Conservation (phyloP, 2,888 invertebrate species). For the Drosophila neonasuta region DNA sequence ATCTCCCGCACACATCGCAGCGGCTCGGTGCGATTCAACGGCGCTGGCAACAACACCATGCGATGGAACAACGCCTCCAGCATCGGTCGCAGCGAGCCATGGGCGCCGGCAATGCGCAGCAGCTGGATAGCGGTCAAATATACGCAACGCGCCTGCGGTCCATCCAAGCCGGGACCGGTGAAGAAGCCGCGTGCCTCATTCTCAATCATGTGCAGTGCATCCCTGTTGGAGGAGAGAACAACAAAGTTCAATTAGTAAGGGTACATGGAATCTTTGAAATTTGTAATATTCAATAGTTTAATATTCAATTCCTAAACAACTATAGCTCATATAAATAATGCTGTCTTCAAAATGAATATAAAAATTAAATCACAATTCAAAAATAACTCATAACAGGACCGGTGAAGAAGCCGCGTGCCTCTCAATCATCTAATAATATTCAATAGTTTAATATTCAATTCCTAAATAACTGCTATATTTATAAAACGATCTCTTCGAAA, state of each 20-base stretch:
- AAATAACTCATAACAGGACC: too few relatives aligned
- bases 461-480: too few relatives aligned
- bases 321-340: too few relatives aligned
- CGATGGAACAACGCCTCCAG: slow-evolving; percentile 96
- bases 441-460: too few relatives aligned
- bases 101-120: slow-evolving; percentile 93
- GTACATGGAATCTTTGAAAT: too few relatives aligned
- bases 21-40: slow-evolving; percentile 92
- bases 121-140: slow-evolving; percentile 94
- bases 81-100: slow-evolving; percentile 93
- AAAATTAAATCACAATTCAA: too few relatives aligned
- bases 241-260: background rate
- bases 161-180: slow-evolving; percentile 85
- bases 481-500: too few relatives aligned
- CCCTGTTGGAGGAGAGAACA: slow-evolving; percentile 57
- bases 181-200: slow-evolving; percentile 82
- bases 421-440: too few relatives aligned
- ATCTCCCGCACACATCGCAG: slow-evolving; percentile 92
- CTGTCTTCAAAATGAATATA: too few relatives aligned
- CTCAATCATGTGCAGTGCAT: slow-evolving; percentile 82
- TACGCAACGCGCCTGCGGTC: slow-evolving; percentile 93
- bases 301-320: too few relatives aligned
- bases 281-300: too few relatives aligned
- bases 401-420: too few relatives aligned
- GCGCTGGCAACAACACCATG: slow-evolving; percentile 94